These are phyloP conservation scores for Arctocebus calabarensis DNA, from an alignment of 2,797 vertebrate species.

Conservation along the genomic window DNA sequence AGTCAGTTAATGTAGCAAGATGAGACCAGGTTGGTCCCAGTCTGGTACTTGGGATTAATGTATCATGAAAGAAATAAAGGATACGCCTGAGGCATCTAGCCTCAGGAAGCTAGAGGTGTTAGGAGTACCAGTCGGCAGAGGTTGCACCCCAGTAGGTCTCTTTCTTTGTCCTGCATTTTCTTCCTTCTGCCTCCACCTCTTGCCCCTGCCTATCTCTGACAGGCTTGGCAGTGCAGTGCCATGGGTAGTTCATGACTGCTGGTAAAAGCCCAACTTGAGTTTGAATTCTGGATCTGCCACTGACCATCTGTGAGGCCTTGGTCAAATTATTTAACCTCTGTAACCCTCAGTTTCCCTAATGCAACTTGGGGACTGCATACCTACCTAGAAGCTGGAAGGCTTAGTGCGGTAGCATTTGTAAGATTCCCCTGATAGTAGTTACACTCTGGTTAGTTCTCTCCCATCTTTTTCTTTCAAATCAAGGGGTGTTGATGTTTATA, in stretches of 20 bases:
- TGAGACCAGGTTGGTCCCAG: neutral
- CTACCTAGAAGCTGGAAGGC: neutral
- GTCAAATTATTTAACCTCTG: neutral
- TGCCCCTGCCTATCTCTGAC: rapidly evolving
- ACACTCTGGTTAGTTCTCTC: neutral
- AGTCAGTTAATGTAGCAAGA: neutral
- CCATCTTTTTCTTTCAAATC: neutral
- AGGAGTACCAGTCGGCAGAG: neutral
- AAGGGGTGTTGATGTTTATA: neutral
- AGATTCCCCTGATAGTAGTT: neutral
- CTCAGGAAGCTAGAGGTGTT: neutral
- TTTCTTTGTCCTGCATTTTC: neutral
- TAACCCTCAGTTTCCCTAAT: neutral
- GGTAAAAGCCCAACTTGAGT: neutral
- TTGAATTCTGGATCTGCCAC: neutral
- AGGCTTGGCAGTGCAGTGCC: neutral
- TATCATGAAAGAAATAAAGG: slow-evolving; percentile 37
- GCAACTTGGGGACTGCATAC: neutral
- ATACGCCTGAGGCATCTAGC: neutral
- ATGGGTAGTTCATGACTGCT: neutral
- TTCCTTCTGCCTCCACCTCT: neutral
- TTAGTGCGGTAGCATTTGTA: neutral
- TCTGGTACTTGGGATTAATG: slow-evolving; percentile 59
- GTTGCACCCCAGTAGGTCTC: neutral
- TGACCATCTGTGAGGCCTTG: neutral